Evolutionary conservation across 2,797 vertebrate genomes (phyloP).

Genomic region (Bucorvus abyssinicus): DNA sequence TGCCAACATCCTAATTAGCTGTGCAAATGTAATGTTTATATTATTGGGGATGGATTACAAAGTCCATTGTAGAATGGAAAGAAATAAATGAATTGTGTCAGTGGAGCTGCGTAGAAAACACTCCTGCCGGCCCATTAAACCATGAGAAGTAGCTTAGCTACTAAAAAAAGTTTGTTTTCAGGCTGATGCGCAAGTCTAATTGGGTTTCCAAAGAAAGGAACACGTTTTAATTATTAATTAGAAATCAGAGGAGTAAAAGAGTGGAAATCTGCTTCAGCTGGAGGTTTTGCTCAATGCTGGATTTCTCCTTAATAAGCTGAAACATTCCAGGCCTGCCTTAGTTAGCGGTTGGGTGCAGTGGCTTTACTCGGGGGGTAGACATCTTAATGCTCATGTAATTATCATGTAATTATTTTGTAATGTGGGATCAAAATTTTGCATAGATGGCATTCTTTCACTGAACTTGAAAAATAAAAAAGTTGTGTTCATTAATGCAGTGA

Average conservation of each 20-base stretch:
- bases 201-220: conserved; percentile 67
- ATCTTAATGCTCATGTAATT: conserved; percentile 82
- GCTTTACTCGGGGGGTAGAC: conserved; percentile 74
- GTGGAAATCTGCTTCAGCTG: conserved; percentile 59
- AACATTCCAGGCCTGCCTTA: conserved; percentile 73
- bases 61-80: conserved; percentile 43
- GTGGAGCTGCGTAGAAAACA: conserved; percentile 44
- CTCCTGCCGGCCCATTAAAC: conserved; percentile 53
- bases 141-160: conserved; percentile 57
- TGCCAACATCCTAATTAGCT: conserved; percentile 65
- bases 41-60: conserved; percentile 54
- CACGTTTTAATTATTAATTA: conserved; percentile 73
- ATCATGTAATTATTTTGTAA: conserved; percentile 78
- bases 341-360: conserved; percentile 72
- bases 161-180: conserved; percentile 70
- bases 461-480: conserved; percentile 57
- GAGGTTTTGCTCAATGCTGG: conserved; percentile 69
- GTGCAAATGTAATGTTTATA: conserved; percentile 64
- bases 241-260: conserved; percentile 67
- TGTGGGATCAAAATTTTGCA: conserved; percentile 76
- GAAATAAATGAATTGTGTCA: conserved; percentile 56
- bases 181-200: conserved; percentile 57
- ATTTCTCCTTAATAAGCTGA: conserved; percentile 74
- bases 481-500: conserved; percentile 13
- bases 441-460: conserved; percentile 52